Percentiles rank a stretch among this genome's conserved stretches.
These are phyloP conservation scores for Martes flavigula DNA, from an alignment of 2,797 vertebrate genomes.

Conservation along the genomic window DNA sequence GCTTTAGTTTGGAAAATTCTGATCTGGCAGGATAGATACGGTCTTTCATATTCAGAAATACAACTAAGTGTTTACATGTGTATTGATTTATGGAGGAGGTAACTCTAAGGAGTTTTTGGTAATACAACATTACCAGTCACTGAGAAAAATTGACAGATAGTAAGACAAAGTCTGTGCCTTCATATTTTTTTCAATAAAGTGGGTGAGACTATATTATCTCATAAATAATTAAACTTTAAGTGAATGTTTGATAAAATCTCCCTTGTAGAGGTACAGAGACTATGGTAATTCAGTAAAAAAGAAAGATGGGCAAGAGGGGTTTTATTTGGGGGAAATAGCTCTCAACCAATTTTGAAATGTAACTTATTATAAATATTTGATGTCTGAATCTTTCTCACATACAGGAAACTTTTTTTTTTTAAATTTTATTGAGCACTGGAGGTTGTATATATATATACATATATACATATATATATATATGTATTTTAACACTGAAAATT, in stretches of 20 bases:
- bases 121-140: background rate
- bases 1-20: background rate
- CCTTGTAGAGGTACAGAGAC: too few relatives aligned
- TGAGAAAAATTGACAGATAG: background rate
- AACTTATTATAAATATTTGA: slow-evolving; percentile 59
- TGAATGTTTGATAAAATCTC: background rate
- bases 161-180: background rate
- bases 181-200: background rate
- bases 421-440: background rate
- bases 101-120: background rate
- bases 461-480: slow-evolving; percentile 49
- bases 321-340: background rate
- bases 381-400: slow-evolving; percentile 1
- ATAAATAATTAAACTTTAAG: slow-evolving; percentile 1
- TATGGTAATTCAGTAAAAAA: background rate
- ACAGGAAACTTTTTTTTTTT: background rate
- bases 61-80: background rate
- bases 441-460: slow-evolving; percentile 18
- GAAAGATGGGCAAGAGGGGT: background rate
- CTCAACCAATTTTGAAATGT: background rate
- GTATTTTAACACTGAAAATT: slow-evolving; percentile 10
- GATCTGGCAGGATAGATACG: background rate
- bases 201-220: background rate
- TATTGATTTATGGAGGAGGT: background rate
- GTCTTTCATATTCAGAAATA: background rate